Base-by-base conservation (phyloP, 2,113 vertebrate genomes). In the Terrapene triunguis region DNA sequence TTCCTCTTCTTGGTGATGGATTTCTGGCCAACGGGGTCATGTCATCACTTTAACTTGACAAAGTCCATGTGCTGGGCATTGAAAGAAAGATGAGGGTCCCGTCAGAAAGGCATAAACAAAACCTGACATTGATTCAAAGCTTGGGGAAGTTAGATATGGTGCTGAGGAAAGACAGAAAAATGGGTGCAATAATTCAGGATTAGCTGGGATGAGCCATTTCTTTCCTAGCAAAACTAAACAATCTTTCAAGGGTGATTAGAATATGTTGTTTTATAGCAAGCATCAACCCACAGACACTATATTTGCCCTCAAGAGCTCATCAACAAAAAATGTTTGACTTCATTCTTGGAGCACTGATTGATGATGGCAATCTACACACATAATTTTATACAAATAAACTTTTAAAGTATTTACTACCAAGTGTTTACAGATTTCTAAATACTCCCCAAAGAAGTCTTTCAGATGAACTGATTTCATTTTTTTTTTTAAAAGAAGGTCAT, bases 61-160 rank as follows among this genome's bases (percentile, higher is more conserved):
- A 97, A 98, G 81, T 96, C 97, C 97, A 97, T 96, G 88, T 93
- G 85, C 95, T 95, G 69, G 51, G 17, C 92, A 96, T 89, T 59
- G 83, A 95, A 97, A 97, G 97, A 97, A 96, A 92, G 94, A 97
- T 97, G 95, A 97, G 88, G 54, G 47, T 84, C 50, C 82, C 96
- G 95, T 96, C 95, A 95, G 94, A 93, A 96, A 97, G 87, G 84
- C 62, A 96, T 98, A 98, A 98, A 98, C 96, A 97, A 95, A 98
- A 86, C 48, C 17, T 83, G 82, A 95, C 95, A 85, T 79, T 96
- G 72, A 97, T 91, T 94, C 89, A 97, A 92, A 96, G 78, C 80
- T 84, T 83, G 2, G 44, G 78, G 83, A 97, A 96, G 80, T 91
- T 93, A 97, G 94, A 97, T 97, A 94, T 74, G 81, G 72, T 57